These are phyloP conservation scores for Lasioglossum pauxillum DNA, from an alignment of 2,888 invertebrate species.

Conservation along the genomic window DNA sequence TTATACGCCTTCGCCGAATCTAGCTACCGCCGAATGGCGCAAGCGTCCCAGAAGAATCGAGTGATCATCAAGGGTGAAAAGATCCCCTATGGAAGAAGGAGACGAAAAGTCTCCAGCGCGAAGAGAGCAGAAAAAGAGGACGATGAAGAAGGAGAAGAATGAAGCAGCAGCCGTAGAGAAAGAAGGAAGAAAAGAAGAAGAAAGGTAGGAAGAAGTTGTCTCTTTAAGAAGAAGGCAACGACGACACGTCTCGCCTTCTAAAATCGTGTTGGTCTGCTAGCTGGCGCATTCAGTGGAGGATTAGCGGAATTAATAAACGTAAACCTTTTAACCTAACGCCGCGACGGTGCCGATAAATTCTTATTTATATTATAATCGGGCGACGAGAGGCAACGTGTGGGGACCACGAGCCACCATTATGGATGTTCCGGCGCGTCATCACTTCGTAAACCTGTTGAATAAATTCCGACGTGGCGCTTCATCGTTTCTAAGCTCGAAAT, in stretches of 20 bases:
- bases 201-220: constrained; percentile 41
- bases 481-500: constrained; percentile 47
- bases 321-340: constrained; percentile 82
- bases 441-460: constrained; percentile 82
- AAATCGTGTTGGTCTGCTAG: constrained; percentile 13
- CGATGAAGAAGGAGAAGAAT: background rate
- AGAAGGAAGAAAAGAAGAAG: background rate
- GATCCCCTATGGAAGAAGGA: background rate
- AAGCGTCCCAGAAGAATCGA: constrained; percentile 39
- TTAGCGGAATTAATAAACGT: constrained; percentile 83
- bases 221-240: constrained; percentile 21
- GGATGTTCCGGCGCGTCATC: constrained; percentile 81
- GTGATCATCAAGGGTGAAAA: constrained; percentile 23
- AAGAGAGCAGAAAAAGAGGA: background rate
- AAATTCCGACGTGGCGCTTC: constrained; percentile 72
- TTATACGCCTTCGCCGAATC: background rate
- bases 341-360: constrained; percentile 79
- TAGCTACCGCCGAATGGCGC: background rate
- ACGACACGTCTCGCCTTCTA: constrained; percentile 19
- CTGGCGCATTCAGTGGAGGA: constrained; percentile 55
- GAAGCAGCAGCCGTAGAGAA: background rate
- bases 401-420: constrained; percentile 79
- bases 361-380: constrained; percentile 82
- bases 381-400: constrained; percentile 51
- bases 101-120: background rate